Evolutionary conservation across 2,797 vertebrate genomes (phyloP).

Genomic region (Setipinna tenuifilis): DNA sequence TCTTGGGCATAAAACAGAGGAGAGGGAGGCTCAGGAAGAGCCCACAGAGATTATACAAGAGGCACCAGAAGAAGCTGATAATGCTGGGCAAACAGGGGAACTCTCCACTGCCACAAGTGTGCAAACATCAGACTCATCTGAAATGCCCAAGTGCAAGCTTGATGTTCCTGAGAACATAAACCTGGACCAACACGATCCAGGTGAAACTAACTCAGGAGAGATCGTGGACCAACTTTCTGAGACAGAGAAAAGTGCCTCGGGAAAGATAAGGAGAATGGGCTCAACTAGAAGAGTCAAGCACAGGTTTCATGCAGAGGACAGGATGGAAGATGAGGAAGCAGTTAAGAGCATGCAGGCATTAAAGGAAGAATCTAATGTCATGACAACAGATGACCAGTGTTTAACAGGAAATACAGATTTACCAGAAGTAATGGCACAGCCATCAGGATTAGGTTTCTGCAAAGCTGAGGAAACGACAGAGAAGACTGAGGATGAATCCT

Average conservation of each 20-base stretch:
- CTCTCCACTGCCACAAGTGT: not conserved
- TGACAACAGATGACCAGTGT: not conserved
- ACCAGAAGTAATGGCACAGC: not conserved
- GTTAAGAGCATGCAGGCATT: slow-evolving; percentile 7
- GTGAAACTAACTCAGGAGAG: not conserved
- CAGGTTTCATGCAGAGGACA: slow-evolving; percentile 37
- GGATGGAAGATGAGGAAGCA: not conserved
- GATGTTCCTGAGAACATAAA: not conserved
- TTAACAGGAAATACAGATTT: not conserved
- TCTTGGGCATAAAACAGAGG: slow-evolving; percentile 32
- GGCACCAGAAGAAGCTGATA: not conserved
- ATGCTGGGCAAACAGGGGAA: not conserved
- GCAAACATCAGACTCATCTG: not conserved
- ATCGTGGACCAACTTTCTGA: not conserved
- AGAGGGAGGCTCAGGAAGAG: slow-evolving; percentile 40
- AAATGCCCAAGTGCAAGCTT: not conserved
- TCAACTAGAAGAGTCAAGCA: slow-evolving; percentile 62
- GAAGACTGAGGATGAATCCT: not conserved
- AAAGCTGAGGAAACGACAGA: not conserved
- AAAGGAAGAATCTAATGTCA: slow-evolving; percentile 50
- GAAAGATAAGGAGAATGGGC: slow-evolving; percentile 69
- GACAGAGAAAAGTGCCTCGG: slow-evolving; percentile 34
- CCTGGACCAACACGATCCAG: not conserved
- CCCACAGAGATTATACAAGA: not conserved
- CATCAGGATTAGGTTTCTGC: not conserved